Conservation (phyloP, 2,113 vertebrate species). For the Gymnorhina tibicen region DNA sequence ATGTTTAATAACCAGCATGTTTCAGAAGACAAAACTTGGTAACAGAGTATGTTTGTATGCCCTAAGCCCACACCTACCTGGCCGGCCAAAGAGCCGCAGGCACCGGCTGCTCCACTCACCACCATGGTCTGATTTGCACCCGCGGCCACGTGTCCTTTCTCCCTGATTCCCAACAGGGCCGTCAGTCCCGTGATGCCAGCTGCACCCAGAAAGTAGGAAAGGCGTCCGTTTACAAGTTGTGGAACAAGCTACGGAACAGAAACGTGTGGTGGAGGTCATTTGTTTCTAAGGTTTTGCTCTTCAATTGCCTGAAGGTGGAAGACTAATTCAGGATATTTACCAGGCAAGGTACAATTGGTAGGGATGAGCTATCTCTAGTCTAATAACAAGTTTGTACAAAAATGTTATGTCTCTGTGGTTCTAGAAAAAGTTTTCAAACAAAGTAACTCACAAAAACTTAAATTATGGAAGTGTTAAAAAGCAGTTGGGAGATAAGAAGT, state of each 20-base stretch:
- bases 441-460: not conserved
- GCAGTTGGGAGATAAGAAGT: not conserved
- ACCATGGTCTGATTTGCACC: slow-evolving; percentile 91
- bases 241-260: slow-evolving; percentile 78
- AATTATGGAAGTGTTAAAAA: not conserved
- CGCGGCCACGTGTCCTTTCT: slow-evolving; percentile 84
- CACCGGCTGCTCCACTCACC: slow-evolving; percentile 91
- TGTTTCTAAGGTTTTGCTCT: not conserved
- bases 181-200: slow-evolving; percentile 90
- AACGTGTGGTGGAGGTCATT: not conserved
- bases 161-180: slow-evolving; percentile 84
- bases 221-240: slow-evolving; percentile 79
- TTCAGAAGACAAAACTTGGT: not conserved
- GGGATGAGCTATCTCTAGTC: not conserved
- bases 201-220: slow-evolving; percentile 89
- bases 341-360: not conserved
- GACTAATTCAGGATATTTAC: not conserved
- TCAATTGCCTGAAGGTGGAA: not conserved
- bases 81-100: slow-evolving; percentile 91
- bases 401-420: not conserved
- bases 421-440: not conserved
- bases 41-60: not conserved
- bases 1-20: not conserved
- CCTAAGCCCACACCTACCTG: slow-evolving; percentile 75
- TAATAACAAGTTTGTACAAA: not conserved